Evolutionary conservation across 2,113 vertebrate species (phyloP), one percentile per base, ranked within the genome.

Genomic region (Cygnus atratus): DNA sequence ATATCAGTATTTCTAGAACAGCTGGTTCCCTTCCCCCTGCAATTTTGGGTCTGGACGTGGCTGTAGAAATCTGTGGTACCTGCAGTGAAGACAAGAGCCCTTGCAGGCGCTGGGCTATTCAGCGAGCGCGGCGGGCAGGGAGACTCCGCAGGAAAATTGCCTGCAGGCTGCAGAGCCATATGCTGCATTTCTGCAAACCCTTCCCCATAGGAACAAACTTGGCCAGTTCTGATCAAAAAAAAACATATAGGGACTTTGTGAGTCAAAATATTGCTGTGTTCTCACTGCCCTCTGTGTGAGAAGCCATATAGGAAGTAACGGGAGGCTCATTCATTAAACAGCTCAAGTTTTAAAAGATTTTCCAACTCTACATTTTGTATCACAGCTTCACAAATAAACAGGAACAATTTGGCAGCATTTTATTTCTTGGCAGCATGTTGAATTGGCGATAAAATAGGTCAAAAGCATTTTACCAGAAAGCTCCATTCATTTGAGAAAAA

Each of bases 401-500:
- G 35, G 84, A 78, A 31, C 35, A n/a, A 70, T 77, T 66, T 71
- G 59, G 55, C 75, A 80, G 90, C 72, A 44, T 88, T 93, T 94
- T 93, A 89, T 62, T 73, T 89, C 74, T 89, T 73, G 84, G 93
- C 74, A 84, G 24, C 28, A 37, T 8, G 54, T 74, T 85, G 73
- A 87, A 84, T 13, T 12, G 59, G 44, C 76, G 88, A 92, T 82
- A 86, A 92, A 93, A 84, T 35, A 84, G 86, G 77, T 96, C 73
- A 88, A 50, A 96, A 91, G 70, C 77, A 76, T 80, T 96, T 96
- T 4, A 62, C 66, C 86, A 67, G 57, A 92, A 94, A 87, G 65
- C 39, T 68, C 63, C 57, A 41, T 35, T 76, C 83, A 79, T 76
- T 93, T 84, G 58, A 94, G 39, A 90, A 68, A 94, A 92, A 17